phyloP scores from a whole-genome alignment of 2,888 invertebrate genomes.

The Stenichneumon culpator region DNA sequence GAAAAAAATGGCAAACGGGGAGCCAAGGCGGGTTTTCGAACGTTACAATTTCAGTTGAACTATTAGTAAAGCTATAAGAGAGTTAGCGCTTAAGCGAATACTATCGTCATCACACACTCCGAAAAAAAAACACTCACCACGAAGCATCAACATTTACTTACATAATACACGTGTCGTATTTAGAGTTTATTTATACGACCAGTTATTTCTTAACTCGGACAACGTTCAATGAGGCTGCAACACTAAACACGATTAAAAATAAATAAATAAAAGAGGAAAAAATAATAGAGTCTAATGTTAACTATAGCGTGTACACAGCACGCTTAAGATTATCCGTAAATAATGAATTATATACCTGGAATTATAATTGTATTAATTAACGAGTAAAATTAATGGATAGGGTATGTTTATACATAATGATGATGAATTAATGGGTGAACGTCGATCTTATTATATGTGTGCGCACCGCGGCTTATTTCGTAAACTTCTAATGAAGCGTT shows the following conservation, averaged over 20 bases:
- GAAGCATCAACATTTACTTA: slow-evolving; percentile 29
- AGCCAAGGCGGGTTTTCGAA: slow-evolving; percentile 45
- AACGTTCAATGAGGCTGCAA: slow-evolving; percentile 47
- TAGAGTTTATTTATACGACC: slow-evolving; percentile 37
- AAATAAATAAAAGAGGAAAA: slow-evolving; percentile 16
- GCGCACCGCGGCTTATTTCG: slow-evolving; percentile 33
- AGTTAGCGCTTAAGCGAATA: slow-evolving; percentile 13
- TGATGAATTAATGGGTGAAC: slow-evolving; percentile 50
- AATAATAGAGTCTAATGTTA: slow-evolving; percentile 47
- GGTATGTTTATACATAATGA: slow-evolving; percentile 64
- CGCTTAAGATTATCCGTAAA: slow-evolving; percentile 59
- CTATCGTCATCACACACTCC: slow-evolving; percentile 21
- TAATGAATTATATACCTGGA: slow-evolving; percentile 57
- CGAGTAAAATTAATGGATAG: slow-evolving; percentile 58
- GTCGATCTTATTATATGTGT: slow-evolving; percentile 46
- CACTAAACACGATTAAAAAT: slow-evolving; percentile 35
- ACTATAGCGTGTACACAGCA: slow-evolving; percentile 31
- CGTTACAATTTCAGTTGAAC: slow-evolving; percentile 16
- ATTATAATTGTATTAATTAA: slow-evolving; percentile 67
- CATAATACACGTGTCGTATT: slow-evolving; percentile 16
- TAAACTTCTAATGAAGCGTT: background rate
- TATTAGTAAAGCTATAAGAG: background rate
- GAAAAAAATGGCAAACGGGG: slow-evolving; percentile 7
- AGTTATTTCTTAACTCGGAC: slow-evolving; percentile 21
- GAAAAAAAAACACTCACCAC: background rate